Percentiles rank a stretch among this genome's conserved stretches.
phyloP scores from a whole-genome alignment of 2,888 invertebrate species.

The Drosophila affinis region DNA sequence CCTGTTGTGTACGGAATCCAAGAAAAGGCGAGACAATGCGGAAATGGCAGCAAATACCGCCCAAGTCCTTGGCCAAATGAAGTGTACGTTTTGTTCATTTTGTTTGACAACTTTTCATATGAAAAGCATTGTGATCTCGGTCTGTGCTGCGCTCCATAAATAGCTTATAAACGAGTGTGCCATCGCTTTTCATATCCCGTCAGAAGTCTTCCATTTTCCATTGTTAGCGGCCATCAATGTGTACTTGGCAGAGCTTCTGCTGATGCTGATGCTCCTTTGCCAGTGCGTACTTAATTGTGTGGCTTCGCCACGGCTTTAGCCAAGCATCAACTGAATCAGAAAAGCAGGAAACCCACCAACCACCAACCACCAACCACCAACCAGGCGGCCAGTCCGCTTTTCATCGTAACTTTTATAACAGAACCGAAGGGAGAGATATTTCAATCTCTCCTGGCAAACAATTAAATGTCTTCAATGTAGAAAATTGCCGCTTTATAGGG shows the following conservation, averaged over 20 bases:
- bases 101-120: slow-evolving; percentile 24
- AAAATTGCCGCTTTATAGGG: no score
- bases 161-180: neutral
- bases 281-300: slow-evolving; percentile 21
- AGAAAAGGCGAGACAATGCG: slow-evolving; percentile 16
- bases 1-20: neutral
- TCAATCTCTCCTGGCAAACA: neutral
- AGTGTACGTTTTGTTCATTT: slow-evolving; percentile 16
- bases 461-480: neutral
- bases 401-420: slow-evolving; percentile 4
- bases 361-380: no score
- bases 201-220: slow-evolving; percentile 14
- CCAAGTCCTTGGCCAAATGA: neutral
- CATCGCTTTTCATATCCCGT: slow-evolving; percentile 6
- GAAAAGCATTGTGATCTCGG: slow-evolving; percentile 10
- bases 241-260: slow-evolving; percentile 15
- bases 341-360: slow-evolving; percentile 4
- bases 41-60: slow-evolving; percentile 20
- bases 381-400: neutral
- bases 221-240: slow-evolving; percentile 18
- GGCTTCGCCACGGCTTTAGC: slow-evolving; percentile 13
- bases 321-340: slow-evolving; percentile 10
- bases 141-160: slow-evolving; percentile 9
- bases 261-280: slow-evolving; percentile 20
- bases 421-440: neutral